Evolutionary conservation across 2,113 vertebrate species (phyloP).

Genomic region (Tetraodon nigroviridis): DNA sequence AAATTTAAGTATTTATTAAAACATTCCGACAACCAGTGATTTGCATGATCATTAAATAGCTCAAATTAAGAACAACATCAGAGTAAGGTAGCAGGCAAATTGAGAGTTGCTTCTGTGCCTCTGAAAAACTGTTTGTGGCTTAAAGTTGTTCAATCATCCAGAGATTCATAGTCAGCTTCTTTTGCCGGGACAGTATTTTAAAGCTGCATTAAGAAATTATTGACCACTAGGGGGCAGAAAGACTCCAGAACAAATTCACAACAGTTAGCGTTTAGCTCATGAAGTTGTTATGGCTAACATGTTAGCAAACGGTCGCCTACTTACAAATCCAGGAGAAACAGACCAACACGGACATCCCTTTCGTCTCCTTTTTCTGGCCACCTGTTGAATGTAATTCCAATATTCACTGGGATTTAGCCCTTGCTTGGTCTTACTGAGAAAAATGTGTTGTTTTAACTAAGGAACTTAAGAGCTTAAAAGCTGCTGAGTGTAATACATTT

Average conservation of each 20-base stretch:
- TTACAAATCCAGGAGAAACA: constrained; percentile 74
- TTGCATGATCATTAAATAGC: constrained; percentile 63
- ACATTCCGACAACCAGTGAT: constrained; percentile 47
- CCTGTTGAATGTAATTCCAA: constrained; percentile 74
- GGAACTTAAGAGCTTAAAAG: no score
- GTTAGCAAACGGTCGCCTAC: constrained; percentile 72
- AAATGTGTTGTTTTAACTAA: constrained; percentile 10
- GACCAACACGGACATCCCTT: constrained; percentile 73
- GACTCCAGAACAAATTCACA: constrained; percentile 66
- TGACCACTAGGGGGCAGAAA: constrained; percentile 71
- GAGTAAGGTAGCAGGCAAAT: constrained; percentile 66
- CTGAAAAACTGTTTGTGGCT: constrained; percentile 59
- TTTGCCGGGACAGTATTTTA: constrained; percentile 53
- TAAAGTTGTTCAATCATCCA: constrained; percentile 46
- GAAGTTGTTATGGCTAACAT: constrained; percentile 63
- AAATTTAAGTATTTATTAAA: constrained; percentile 23
- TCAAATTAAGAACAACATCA: constrained; percentile 47
- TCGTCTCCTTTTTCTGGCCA: constrained; percentile 73
- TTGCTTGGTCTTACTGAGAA: constrained; percentile 30
- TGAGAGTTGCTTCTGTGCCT: constrained; percentile 71
- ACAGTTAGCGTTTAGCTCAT: constrained; percentile 65
- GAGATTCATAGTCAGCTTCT: constrained; percentile 33
- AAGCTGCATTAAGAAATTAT: constrained; percentile 60
- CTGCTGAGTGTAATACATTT: constrained; percentile 19
- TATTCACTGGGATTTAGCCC: constrained; percentile 66